Conservation (phyloP, 2,797 vertebrate species). For the Crocidura indochinensis region DNA sequence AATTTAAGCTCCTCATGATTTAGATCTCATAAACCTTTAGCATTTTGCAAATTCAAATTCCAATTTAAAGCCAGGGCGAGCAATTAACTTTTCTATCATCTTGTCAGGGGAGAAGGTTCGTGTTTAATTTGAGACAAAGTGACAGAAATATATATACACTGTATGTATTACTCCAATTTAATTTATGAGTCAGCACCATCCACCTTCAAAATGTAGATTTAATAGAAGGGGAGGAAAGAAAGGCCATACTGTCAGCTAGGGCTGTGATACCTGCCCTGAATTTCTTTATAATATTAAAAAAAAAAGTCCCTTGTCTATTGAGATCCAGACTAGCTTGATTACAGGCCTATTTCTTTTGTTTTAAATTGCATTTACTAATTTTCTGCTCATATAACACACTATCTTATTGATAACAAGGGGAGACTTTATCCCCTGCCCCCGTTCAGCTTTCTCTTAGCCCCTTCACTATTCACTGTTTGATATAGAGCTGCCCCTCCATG, state of each 20-base stretch:
- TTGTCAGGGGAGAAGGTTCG: constrained; percentile 94
- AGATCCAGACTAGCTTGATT: constrained; percentile 85
- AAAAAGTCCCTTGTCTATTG: constrained; percentile 81
- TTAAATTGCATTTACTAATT: constrained; percentile 86
- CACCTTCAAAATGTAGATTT: constrained; percentile 92
- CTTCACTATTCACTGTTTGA: constrained; percentile 38
- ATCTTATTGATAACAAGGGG: constrained; percentile 77
- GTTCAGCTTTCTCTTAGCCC: not conserved
- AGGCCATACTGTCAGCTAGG: constrained; percentile 85
- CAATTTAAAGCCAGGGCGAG: constrained; percentile 94
- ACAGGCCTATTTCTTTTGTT: constrained; percentile 88
- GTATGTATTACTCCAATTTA: constrained; percentile 93
- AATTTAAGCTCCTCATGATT: constrained; percentile 95
- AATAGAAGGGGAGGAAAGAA: constrained; percentile 89
- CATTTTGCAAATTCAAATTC: constrained; percentile 96
- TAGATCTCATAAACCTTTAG: constrained; percentile 95
- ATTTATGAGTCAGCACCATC: constrained; percentile 93
- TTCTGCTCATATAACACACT: constrained; percentile 73
- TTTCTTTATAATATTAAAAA: constrained; percentile 60
- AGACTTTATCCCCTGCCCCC: not conserved
- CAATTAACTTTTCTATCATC: constrained; percentile 96
- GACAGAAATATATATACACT: constrained; percentile 94
- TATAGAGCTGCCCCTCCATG: constrained; percentile 52
- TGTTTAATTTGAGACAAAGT: constrained; percentile 95
- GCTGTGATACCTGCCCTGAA: constrained; percentile 86